Evolutionary conservation across 2,888 invertebrate species (phyloP), one percentile per base, ranked within the genome.

Genomic region (Melitaea athalia): DNA sequence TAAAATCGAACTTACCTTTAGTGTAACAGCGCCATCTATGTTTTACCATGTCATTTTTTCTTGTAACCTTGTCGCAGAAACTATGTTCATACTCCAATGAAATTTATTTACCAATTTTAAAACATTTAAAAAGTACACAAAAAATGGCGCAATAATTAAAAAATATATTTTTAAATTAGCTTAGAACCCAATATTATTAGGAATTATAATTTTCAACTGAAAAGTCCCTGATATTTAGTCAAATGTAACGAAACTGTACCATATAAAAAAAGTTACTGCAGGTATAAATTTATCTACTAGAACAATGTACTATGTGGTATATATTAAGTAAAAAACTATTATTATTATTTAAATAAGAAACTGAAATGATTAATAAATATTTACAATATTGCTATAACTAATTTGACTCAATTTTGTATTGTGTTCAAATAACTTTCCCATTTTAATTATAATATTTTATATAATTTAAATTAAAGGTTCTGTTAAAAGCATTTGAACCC

Each of bases 21-120:
- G n/a, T 57, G 0, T n/a, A 49, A 49, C 15, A 42, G 57, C 42
- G 57, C 38, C 57, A 57, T 42, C 57, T 57, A 15, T 57, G 10
- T 42, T 57, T 15, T 5, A 42, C 5, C 10, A 7, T 5, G 10
- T 14, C 1, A 10, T 0, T 42, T 57, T 24, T 64, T 50, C 14
- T 68, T 14, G 49, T 52, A 64, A 66, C 65, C 31, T 60, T 61
- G 65, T 66, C 65, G 47, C 52, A 67, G 50, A 12, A 43, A 61
- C 6, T 6, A 7, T 14, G 6, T 7, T 24, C 14, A 14, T 55
- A n/a, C 7, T 31, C 12, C 7, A 14, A 31, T 31, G 14, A 31
- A 53, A 14, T 14, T 14, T 33, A 14, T 14, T 52, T 11, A 24
- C 12, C 31, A 5, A 14, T 33, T 53, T 53, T 14, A 53, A 53